Base-by-base conservation (phyloP, 2,113 vertebrate species). In the Varanus salvator region DNA sequence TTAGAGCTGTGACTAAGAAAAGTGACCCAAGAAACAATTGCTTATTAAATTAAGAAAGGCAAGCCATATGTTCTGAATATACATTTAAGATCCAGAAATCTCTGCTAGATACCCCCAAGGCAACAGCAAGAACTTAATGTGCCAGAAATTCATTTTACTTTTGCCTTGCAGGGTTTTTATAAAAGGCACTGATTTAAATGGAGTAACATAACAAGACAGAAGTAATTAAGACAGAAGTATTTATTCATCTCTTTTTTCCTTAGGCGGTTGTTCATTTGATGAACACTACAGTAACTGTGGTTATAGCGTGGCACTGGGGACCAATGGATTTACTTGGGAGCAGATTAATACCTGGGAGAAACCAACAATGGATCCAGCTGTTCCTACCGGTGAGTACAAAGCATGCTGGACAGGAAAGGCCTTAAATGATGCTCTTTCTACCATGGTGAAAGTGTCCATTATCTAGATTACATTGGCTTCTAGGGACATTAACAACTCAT, bases 261-360 rank as follows among this genome's bases (percentile, higher is more conserved):
- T 92, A 99, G 99, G 99, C 72, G 98, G 99, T 88, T 99, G 99
- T 87, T 98, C 98, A 0, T 99, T 99, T 91, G 98, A 99, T 87
- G 99, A 99, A 85, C 98, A 98, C 81, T 99, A 99, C 91, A 98
- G 97, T 96, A 98, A 97, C 44, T 99, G 99, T 95, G 99, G 99
- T 1, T 99, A 99, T 80, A 98, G 98, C 0, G 98, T 99, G 88
- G 98, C 99, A 86, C 97, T 99, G 89, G 99, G 99, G 94, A 99
- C 98, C 95, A 99, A 98, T 96, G 99, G 99, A 92, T 99, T 99
- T 96, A 98, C 98, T 83, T 99, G 99, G 99, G 99, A 99, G 94
- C 99, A 99, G 96, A 97, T 99, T 94, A 99, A 99, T 96, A 99
- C 99, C 25, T 99, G 98, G 98, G 98, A 99, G 89, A 99, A 98